A percentile compares a stretch with the other conserved stretches of the same genome.
These are phyloP conservation scores for Drosophila jambulina DNA, from an alignment of 1,140 invertebrate genomes.

Conservation along the genomic window DNA sequence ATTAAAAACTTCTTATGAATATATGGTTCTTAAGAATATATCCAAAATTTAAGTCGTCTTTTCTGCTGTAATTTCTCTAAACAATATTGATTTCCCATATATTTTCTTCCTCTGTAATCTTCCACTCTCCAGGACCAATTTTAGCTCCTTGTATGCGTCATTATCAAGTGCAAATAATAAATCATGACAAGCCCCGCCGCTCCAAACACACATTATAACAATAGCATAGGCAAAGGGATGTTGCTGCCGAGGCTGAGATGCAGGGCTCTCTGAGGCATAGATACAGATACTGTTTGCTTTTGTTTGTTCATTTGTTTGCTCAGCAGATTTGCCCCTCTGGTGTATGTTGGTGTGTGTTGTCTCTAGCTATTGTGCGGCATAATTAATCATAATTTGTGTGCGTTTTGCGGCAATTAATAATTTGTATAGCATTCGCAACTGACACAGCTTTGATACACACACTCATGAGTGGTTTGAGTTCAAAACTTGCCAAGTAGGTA, in stretches of 20 bases:
- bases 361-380: slow-evolving; percentile 62
- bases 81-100: not conserved
- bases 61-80: not conserved
- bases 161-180: slow-evolving; percentile 83
- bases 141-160: slow-evolving; percentile 60
- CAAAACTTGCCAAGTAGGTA: slow-evolving; percentile 39
- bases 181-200: slow-evolving; percentile 65
- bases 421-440: slow-evolving; percentile 65
- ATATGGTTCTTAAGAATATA: not conserved
- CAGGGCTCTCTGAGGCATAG: slow-evolving; percentile 15
- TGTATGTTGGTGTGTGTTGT: slow-evolving; percentile 25
- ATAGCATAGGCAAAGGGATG: slow-evolving; percentile 2
- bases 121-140: slow-evolving; percentile 8
- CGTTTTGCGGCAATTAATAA: slow-evolving; percentile 79
- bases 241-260: not conserved
- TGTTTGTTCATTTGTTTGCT: slow-evolving; percentile 60
- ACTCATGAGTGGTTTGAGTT: slow-evolving; percentile 35
- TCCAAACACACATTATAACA: slow-evolving; percentile 31
- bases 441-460: slow-evolving; percentile 40
- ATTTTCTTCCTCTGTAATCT: slow-evolving; percentile 10
- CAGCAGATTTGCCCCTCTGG: slow-evolving; percentile 34
- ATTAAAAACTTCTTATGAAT: too few relatives aligned
- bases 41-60: not conserved
- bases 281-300: slow-evolving; percentile 57
- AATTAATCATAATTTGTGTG: slow-evolving; percentile 81